Percentiles rank a stretch among this genome's conserved stretches.
These are phyloP conservation scores for Nemapogon koenigi DNA, from an alignment of 2,888 invertebrate species.

Conservation along the genomic window DNA sequence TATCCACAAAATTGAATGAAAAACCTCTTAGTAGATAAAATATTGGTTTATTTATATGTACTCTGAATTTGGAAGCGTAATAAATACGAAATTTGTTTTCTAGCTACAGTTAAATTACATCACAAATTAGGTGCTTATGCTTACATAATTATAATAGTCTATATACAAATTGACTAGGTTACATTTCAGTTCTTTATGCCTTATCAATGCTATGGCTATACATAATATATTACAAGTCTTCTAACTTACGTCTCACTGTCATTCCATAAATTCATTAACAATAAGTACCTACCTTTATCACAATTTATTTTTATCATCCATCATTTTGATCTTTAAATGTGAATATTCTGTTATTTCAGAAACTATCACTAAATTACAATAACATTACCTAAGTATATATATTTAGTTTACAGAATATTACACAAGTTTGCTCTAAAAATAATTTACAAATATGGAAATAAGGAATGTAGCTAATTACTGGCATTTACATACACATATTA, in stretches of 20 bases:
- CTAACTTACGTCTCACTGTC: slow-evolving; percentile 27
- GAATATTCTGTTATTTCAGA: no score
- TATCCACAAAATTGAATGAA: slow-evolving; percentile 30
- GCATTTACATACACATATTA: no score
- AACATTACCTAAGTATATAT: no score
- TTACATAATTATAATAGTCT: slow-evolving; percentile 28
- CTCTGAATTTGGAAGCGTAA: slow-evolving; percentile 63
- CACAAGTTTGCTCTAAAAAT: no score
- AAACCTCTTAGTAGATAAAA: slow-evolving; percentile 43
- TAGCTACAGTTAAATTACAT: slow-evolving; percentile 60
- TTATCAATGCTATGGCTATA: slow-evolving; percentile 29
- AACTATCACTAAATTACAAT: no score
- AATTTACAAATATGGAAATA: no score
- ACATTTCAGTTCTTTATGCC: slow-evolving; percentile 60
- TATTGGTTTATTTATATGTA: slow-evolving; percentile 58
- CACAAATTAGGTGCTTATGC: slow-evolving; percentile 56
- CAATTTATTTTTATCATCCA: no score
- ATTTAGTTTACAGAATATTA: no score
- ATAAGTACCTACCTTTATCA: slow-evolving; percentile 58
- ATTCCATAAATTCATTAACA: slow-evolving; percentile 24
- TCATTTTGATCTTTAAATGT: no score
- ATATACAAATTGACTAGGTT: slow-evolving; percentile 65
- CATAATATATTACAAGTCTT: slow-evolving; percentile 19
- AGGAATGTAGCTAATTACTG: no score
- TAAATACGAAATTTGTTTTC: slow-evolving; percentile 59